Conservation (phyloP, 1,140 invertebrate species). For the Chironomus tepperi region DNA sequence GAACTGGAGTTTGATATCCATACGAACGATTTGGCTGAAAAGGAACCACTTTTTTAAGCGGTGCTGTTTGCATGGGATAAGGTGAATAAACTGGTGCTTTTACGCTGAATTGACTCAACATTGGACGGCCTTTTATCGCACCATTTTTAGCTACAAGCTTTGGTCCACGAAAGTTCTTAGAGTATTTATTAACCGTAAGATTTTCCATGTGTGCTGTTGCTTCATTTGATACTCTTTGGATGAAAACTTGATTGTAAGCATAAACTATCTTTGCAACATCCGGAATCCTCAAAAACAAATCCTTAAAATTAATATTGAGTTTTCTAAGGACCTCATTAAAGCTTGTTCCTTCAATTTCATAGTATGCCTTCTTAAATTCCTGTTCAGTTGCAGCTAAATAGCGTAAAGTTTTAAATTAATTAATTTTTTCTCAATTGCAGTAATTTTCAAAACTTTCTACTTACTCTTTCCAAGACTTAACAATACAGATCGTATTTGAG, state of each 20-base stretch:
- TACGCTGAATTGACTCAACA: neutral
- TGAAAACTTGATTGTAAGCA: neutral
- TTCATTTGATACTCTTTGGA: neutral
- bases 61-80: neutral
- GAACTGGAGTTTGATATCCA: too few relatives aligned
- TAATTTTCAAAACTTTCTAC: neutral
- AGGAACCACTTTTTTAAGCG: neutral
- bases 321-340: neutral
- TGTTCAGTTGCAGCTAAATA: neutral
- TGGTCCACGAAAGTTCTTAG: neutral
- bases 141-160: neutral
- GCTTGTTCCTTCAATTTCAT: neutral
- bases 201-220: neutral
- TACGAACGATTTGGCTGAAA: neutral
- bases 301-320: neutral
- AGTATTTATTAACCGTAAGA: neutral
- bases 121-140: neutral
- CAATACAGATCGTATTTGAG: neutral
- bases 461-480: neutral
- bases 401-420: neutral
- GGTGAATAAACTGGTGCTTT: neutral
- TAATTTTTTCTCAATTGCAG: neutral
- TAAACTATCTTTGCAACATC: neutral
- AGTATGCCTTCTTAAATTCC: neutral
- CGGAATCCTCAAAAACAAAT: neutral